Evolutionary conservation across 2,888 invertebrate species (phyloP), one percentile per base, ranked within the genome.

Genomic region (Pinctada fucata): DNA sequence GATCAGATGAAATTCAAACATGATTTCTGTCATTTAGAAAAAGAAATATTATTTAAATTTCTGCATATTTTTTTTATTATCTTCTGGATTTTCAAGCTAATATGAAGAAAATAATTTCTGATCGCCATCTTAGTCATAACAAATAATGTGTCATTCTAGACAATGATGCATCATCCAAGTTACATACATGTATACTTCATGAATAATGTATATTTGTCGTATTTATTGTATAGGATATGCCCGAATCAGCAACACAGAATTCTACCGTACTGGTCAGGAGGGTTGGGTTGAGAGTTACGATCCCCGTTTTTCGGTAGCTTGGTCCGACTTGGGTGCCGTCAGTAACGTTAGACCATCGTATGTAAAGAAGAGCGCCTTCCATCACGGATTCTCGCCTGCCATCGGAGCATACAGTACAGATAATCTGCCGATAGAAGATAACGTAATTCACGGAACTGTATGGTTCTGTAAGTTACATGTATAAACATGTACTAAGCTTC

Each of bases 201-300:
- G n/a, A n/a, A n/a, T n/a, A n/a, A n/a, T n/a, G n/a, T n/a, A n/a
- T n/a, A n/a, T n/a, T n/a, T n/a, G n/a, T n/a, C n/a, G 13, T 58
- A 0, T 50, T 63, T 51, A 16, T 52, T 74, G 81, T 79, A 3
- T 80, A 90, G 91, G 91, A 16, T 89, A 86, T 84, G 90, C 89
- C 2, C 79, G 90, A 50, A 63, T 91, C 3, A 82, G 84, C 3
- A 87, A 91, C 81, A 87, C 87, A 1, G 90, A 91, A 78, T 91
- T 91, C 72, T 84, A 83, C 76, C 84, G 86, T 75, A 86, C 87
- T 48, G 91, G 90, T 3, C 91, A 91, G 73, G 88, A 89, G 77
- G 90, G 90, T 1, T 89, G 80, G 52, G 84, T 82, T 0, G 85
- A 86, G 45, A 76, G 81, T 2, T 88, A 87, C 69, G 91, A 91